Conservation (phyloP, 2,797 vertebrate genomes). For the Ptychobarbus kaznakovi region DNA sequence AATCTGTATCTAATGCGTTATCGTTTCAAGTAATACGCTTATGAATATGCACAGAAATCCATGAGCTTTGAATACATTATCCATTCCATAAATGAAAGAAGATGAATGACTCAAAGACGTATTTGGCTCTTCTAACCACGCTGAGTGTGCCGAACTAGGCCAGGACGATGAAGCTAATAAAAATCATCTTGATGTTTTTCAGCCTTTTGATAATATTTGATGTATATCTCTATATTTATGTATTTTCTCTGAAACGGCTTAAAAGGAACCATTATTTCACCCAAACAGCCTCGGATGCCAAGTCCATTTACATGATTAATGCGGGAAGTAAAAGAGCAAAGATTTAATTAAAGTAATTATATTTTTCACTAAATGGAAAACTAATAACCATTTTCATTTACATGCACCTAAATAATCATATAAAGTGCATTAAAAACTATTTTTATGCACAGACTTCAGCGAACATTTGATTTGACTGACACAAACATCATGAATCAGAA, state of each 20-base stretch:
- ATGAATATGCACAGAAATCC: slow-evolving; percentile 58
- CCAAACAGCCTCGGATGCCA: not conserved
- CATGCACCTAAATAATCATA: not conserved
- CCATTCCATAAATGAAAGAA: slow-evolving; percentile 43
- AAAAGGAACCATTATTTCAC: slow-evolving; percentile 8
- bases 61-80: slow-evolving; percentile 53
- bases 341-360: slow-evolving; percentile 5
- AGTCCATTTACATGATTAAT: slow-evolving; percentile 22
- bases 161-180: slow-evolving; percentile 27
- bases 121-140: slow-evolving; percentile 45
- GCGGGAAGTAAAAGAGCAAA: not conserved
- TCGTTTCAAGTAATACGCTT: slow-evolving; percentile 50
- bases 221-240: slow-evolving; percentile 18
- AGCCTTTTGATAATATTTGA: slow-evolving; percentile 7
- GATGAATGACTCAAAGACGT: slow-evolving; percentile 45
- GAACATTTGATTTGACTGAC: not conserved
- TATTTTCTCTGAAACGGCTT: slow-evolving; percentile 18
- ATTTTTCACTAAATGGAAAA: not conserved
- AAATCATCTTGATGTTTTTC: slow-evolving; percentile 8
- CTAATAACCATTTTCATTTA: not conserved
- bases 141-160: slow-evolving; percentile 23
- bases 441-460: not conserved
- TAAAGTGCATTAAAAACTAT: not conserved
- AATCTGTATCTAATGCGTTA: slow-evolving; percentile 61
- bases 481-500: not conserved